Evolutionary conservation across 2,888 invertebrate species (phyloP).

Genomic region (Eristalis arbustorum): DNA sequence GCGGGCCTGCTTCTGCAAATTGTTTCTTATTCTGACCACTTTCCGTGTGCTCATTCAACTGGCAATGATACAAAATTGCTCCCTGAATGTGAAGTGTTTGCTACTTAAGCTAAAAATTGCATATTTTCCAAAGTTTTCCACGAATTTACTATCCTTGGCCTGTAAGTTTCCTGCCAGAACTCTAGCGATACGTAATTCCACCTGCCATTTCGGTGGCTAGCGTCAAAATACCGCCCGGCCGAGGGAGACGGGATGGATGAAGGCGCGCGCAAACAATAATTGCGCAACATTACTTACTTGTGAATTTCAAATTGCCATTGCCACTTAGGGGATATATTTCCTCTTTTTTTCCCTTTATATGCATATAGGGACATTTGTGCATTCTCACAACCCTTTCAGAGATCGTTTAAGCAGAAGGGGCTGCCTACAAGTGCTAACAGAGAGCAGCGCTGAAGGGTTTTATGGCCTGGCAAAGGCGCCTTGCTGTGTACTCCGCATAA

Average conservation of each 20-base stretch:
- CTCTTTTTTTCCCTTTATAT: neutral
- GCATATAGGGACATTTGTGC: slow-evolving; percentile 16
- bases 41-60: slow-evolving; percentile 28
- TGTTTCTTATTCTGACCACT: slow-evolving; percentile 58
- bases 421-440: neutral
- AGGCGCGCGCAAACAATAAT: slow-evolving; percentile 58
- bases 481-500: slow-evolving; percentile 48
- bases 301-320: slow-evolving; percentile 59
- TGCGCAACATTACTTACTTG: slow-evolving; percentile 65
- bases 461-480: neutral
- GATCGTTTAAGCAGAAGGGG: neutral
- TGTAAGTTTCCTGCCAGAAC: slow-evolving; percentile 29
- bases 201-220: neutral
- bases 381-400: neutral
- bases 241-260: neutral
- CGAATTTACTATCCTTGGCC: slow-evolving; percentile 62
- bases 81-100: slow-evolving; percentile 64
- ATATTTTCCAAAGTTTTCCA: slow-evolving; percentile 42
- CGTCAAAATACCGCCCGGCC: neutral
- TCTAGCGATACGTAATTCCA: slow-evolving; percentile 14
- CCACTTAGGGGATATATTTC: slow-evolving; percentile 49
- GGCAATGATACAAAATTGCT: slow-evolving; percentile 65
- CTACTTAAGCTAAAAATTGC: slow-evolving; percentile 61
- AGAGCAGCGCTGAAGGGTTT: neutral
- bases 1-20: slow-evolving; percentile 56